Evolutionary conservation across 2,888 invertebrate species (phyloP), one percentile per base, ranked within the genome.

Genomic region (Diarsia rubi): DNA sequence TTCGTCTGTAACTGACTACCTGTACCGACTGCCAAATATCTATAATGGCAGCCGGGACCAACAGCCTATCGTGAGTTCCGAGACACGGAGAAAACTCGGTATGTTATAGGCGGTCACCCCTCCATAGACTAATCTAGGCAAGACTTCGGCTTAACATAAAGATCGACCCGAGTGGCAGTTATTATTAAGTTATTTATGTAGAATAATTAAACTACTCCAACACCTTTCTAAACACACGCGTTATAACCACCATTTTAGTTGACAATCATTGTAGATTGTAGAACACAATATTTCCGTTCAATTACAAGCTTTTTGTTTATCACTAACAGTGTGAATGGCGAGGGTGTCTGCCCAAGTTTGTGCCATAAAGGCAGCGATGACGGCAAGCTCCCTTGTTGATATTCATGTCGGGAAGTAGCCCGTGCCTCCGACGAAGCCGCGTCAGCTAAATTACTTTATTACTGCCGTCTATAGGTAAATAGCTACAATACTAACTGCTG

Each of bases 391-490:
- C 91, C 94, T 94, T 91, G 92, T 95, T 95, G 94, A 92, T 95
- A 95, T 95, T 95, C 95, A 94, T 93, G 90, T 90, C 93, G 89
- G 89, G 88, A 69, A 59, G 63, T 52, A 89, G 89, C 88, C 86
- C 86, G 89, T 89, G 88, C 90, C 90, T 89, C 91, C 88, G 89
- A 88, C 89, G 82, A 84, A 86, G 90, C 88, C 85, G 88, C 91
- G 92, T 93, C 93, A 92, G 91, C 92, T 92, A 93, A 95, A 95
- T 95, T 94, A 92, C 93, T 95, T 95, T 94, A 94, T 94, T 92
- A 91, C 92, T 83, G 81, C 83, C 86, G 86, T 91, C 90, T 90
- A 91, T 91, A 91, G 88, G 90, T 92, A 93, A 93, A 93, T 92
- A 93, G 90, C 90, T 91, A 89, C 89, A 89, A 88, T 82, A 83